These are phyloP conservation scores for Cochlearius cochlearius DNA, from an alignment of 2,113 vertebrate species.

Conservation along the genomic window DNA sequence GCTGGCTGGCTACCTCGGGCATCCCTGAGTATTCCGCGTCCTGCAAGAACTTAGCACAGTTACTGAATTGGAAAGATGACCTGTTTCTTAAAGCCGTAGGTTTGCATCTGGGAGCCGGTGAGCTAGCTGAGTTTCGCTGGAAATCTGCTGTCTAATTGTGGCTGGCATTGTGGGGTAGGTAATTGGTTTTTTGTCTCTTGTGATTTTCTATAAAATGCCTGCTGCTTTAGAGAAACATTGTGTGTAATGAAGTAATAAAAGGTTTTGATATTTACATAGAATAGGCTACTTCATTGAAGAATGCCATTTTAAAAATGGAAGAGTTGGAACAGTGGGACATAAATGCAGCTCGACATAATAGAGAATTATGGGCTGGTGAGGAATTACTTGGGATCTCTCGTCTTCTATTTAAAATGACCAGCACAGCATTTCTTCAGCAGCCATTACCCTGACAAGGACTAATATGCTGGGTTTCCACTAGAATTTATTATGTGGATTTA, in stretches of 20 bases:
- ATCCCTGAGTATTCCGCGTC: not conserved
- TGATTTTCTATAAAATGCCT: not conserved
- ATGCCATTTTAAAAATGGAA: not conserved
- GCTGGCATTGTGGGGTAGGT: not conserved
- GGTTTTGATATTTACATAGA: not conserved
- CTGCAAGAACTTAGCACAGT: not conserved
- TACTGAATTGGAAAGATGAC: not conserved
- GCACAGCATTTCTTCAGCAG: not conserved
- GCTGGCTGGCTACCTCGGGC: not conserved
- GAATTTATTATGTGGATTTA: constrained; percentile 31
- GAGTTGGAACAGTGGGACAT: not conserved
- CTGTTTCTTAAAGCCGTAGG: not conserved
- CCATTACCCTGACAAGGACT: not conserved
- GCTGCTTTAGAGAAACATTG: not conserved
- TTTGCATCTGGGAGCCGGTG: not conserved
- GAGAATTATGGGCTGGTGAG: not conserved
- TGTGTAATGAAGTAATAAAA: not conserved
- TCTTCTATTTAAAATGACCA: not conserved
- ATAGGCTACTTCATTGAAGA: not conserved
- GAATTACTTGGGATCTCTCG: not conserved
- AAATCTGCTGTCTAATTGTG: not conserved
- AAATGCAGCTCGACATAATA: not conserved
- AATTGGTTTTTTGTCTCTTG: not conserved
- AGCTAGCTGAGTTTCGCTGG: not conserved
- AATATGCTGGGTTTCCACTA: not conserved